phyloP scores from a whole-genome alignment of 2,113 vertebrate genomes.

The Mus pahari region DNA sequence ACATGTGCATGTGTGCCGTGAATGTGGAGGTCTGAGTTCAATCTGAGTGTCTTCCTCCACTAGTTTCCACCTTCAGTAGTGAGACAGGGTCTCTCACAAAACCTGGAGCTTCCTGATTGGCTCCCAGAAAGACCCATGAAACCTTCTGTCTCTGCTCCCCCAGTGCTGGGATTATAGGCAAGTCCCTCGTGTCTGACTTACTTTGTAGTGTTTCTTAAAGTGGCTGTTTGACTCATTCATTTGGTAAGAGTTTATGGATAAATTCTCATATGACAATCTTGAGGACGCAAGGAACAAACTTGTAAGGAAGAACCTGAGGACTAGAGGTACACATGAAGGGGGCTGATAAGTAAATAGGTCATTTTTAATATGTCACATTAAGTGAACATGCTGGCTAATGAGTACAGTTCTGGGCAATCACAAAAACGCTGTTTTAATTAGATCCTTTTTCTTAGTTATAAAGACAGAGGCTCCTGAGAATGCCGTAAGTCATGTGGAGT shows the following conservation, averaged over 20 bases:
- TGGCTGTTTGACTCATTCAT: constrained; percentile 25
- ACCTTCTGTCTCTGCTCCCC: neutral
- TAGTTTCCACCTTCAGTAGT: neutral
- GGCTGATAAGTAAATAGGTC: neutral
- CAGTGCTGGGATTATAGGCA: neutral
- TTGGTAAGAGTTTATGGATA: constrained; percentile 15
- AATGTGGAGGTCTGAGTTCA: neutral
- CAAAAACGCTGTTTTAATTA: constrained; percentile 61
- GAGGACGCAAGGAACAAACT: neutral
- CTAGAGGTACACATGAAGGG: neutral
- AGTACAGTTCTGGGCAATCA: constrained; percentile 16
- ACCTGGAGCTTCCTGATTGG: neutral
- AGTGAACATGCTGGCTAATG: constrained; percentile 36
- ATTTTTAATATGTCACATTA: constrained; percentile 32
- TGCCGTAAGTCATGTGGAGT: constrained; percentile 35
- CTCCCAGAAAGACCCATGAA: neutral
- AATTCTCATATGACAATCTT: neutral
- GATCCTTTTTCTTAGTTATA: constrained; percentile 25
- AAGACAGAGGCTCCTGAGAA: constrained; percentile 55
- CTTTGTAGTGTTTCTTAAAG: neutral
- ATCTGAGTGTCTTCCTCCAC: neutral
- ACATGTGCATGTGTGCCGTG: neutral
- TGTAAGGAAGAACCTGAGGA: neutral
- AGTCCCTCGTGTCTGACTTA: neutral
- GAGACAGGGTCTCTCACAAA: neutral